Percentiles rank a stretch among this genome's conserved stretches.
Conservation (phyloP, 1,140 invertebrate species). For the Drosophila repletoides region DNA sequence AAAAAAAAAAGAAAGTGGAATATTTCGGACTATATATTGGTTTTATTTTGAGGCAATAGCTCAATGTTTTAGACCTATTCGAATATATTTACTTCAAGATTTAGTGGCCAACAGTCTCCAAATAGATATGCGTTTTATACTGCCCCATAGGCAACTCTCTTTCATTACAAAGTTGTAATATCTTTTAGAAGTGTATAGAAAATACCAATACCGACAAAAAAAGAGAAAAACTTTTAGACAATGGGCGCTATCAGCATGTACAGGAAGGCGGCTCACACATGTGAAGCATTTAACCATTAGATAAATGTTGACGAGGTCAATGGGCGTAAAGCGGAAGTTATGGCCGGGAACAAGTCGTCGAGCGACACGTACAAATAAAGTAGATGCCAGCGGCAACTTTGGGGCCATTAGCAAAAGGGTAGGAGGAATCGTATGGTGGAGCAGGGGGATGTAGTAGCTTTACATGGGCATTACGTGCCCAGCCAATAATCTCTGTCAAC, state of each 20-base stretch:
- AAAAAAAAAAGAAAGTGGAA: no score
- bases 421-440: conserved; percentile 1
- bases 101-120: no score
- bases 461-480: conserved; percentile 68
- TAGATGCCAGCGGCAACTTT: conserved; percentile 59
- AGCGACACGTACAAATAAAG: conserved; percentile 75
- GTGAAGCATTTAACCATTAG: conserved; percentile 71
- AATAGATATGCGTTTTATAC: no score
- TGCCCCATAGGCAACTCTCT: no score
- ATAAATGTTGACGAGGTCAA: conserved; percentile 80
- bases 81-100: no score
- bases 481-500: conserved; percentile 81
- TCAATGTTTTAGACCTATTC: no score
- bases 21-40: no score
- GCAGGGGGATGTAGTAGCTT: conserved; percentile 7
- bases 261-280: conserved; percentile 10
- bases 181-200: no score
- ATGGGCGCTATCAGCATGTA: conserved; percentile 20
- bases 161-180: no score
- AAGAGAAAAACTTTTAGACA: conserved; percentile 62
- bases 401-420: conserved; percentile 55
- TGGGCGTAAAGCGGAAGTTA: conserved; percentile 76
- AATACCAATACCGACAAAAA: no score
- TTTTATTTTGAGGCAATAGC: no score
- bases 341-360: conserved; percentile 55